Base-by-base conservation (phyloP, 2,113 vertebrate species). In the Eublepharis macularius region DNA sequence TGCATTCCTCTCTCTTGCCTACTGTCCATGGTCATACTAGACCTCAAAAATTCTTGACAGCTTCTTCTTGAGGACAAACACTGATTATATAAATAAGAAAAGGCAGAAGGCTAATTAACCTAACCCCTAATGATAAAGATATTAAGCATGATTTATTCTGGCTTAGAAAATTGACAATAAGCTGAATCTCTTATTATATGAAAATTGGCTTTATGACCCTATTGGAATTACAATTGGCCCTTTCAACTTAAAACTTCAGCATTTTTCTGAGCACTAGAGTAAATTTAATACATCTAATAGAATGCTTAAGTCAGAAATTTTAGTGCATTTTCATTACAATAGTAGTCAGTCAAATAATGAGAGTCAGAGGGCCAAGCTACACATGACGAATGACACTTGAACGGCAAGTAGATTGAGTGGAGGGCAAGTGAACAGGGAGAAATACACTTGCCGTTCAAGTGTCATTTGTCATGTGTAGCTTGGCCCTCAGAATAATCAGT, bases 201-300 rank as follows among this genome's bases (percentile, higher is more conserved):
- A 73, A 87, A 93, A 81, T 66, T 2, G 2, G 1, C 72, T 89
- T 84, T 87, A 36, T 81, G 26, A 88, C 12, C 66, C 9, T 80
- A 32, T 89, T 88, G 86, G 43, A 2, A 65, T 41, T 69, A 1
- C 12, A 75, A 4, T 85, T 13, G 79, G 69, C 66, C 34, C 39
- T 83, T 91, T 89, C 85, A n/a, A 0, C 0, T 87, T 87, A 88
- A 89, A 79, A 12, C 0, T 0, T 85, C 43, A 68, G 14, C 80
- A 69, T 43, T 34, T 80, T 88, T 69, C 78, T 87, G 32, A 66
- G 81, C 90, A 2, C 1, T 32, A 66, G 60, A 90, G 4, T 49
- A 88, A 84, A 84, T 80, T 81, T 90, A 57, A 66, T 19, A 54
- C 51, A 76, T 13, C 1, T 63, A 87, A 81, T 29, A 82, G 39